phyloP scores from a whole-genome alignment of 2,113 vertebrate species.

The Rynchops niger region DNA sequence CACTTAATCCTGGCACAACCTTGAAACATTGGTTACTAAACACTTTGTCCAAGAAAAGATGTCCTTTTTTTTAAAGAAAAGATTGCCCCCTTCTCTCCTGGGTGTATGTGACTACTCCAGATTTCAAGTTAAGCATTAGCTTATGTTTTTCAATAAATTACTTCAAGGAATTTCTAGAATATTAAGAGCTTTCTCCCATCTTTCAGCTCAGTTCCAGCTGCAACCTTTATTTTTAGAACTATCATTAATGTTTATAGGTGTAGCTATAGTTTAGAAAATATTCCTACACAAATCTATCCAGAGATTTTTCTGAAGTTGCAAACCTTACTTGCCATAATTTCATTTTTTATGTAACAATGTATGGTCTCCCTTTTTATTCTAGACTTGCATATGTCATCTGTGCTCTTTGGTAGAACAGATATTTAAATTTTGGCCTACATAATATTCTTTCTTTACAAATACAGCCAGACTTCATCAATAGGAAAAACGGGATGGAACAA shows the following conservation, averaged over 20 bases:
- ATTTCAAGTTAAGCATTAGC: not conserved
- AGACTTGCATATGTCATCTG: not conserved
- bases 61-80: not conserved
- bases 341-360: not conserved
- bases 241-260: not conserved
- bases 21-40: not conserved
- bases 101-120: not conserved
- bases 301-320: not conserved
- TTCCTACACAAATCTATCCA: not conserved
- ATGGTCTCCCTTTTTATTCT: not conserved
- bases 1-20: not conserved
- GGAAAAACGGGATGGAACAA: not conserved
- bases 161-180: not conserved
- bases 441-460: not conserved
- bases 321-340: not conserved
- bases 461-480: not conserved
- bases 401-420: not conserved
- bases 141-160: not conserved
- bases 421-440: not conserved
- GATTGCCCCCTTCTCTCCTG: not conserved
- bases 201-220: not conserved
- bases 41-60: not conserved
- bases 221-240: not conserved
- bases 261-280: not conserved
- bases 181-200: not conserved